Base-by-base conservation (phyloP, 2,797 vertebrate species). In the Alcedo quadribrachys region DNA sequence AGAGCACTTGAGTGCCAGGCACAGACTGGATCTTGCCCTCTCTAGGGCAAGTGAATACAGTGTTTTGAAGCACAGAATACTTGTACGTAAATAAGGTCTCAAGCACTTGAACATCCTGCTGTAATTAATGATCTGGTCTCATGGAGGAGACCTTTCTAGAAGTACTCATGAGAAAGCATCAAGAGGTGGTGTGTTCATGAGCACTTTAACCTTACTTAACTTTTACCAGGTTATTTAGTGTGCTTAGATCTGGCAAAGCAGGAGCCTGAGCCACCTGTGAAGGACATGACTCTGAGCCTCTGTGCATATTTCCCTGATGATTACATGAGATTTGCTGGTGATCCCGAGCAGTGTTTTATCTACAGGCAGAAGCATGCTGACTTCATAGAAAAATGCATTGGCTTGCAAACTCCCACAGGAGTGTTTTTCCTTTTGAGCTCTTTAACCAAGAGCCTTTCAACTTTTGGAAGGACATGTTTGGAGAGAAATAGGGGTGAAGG, bases 111-210 rank as follows among this genome's bases (percentile, higher is more conserved):
- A 40, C 13, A 17, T 24, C 3, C 1, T 21, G 53, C 40, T 37
- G 60, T 45, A n/a, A 60, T 60, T 76, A 68, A 65, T 17, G 42
- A 35, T 32, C 5, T 0, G 0, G 8, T 8, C 14, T 42, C 42
- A 8, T 55, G 25, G 48, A 76, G 27, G 4, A 69, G 33, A 60
- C 32, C 37, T 76, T 69, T 20, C 48, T n/a, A 3, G 28, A 16
- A 43, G 51, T n/a, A 11, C 43, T 50, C 1, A 1, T 18, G 0
- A 0, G 20, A 20, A 58, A 50, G 37, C 25, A 20, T 51, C 61
- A 40, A 21, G 43, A 12, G 11, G 20, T 11, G 12, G 19, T 2
- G 12, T 22, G n/a, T 74, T 71, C 14, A 4, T 37, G 70, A 84
- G 6, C 40, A 6, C 25, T 45, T 35, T 0, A 42, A 43, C 63